Base-by-base conservation (phyloP, 2,797 vertebrate species). In the Centroberyx gerrardi region DNA sequence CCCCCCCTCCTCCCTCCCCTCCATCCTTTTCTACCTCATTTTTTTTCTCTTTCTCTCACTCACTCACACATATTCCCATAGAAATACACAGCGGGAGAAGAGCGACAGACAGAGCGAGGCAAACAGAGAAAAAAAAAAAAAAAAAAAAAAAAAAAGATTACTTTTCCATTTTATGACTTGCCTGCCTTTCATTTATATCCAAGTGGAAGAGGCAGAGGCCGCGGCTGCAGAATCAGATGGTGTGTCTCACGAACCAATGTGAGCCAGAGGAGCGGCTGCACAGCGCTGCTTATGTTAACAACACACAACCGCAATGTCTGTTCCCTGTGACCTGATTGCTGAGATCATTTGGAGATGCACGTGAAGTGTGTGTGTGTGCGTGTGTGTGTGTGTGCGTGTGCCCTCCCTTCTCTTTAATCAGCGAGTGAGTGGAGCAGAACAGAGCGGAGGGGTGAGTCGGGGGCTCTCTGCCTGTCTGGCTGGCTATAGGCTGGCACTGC, bases 381-480 rank as follows among this genome's bases (percentile, higher is more conserved):
- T 72, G 75, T 70, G 60, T 58, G 61, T 70, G 53, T 58, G 59
- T 67, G 59, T 55, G 44, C 49, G 74, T 46, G 29, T 59, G 67
- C 51, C 56, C 70, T 82, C 53, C 18, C 73, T 82, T 80, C 76
- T 84, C 90, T 92, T 93, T 93, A 91, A 93, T 93, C 92, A 92
- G 58, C 58, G 86, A 75, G 71, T 12, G 81, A 90, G 85, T 79
- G 81, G 74, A 91, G 85, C 90, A 87, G 80, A 91, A 91, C 86
- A 73, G 76, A 76, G 66, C 36, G 2, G 67, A 83, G 80, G 77
- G 71, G 77, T 80, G 81, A 90, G 64, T 90, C 73, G 9, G 84
- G 85, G 72, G 62, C 75, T 72, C 74, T 82, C 81, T 74, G 69
- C 67, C n/a, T 62, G 62, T 74, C 83, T 66, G 76, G 18, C 72